phyloP scores from a whole-genome alignment of 2,113 vertebrate genomes.

The Oreocharis arfaki region DNA sequence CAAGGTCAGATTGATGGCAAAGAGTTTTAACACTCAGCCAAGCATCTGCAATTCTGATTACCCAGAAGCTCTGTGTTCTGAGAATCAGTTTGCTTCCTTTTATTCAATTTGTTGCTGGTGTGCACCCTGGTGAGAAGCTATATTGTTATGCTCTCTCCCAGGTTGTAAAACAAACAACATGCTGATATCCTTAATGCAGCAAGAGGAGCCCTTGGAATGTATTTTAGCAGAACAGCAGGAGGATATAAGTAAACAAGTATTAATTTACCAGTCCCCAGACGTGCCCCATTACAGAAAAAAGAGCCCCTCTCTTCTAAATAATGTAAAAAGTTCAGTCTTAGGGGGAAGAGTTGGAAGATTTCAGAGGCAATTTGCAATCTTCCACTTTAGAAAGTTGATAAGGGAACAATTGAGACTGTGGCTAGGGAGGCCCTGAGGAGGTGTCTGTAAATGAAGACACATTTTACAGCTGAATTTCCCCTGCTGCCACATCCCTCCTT shows the following conservation, averaged over 20 bases:
- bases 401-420: neutral
- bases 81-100: conserved; percentile 48
- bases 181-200: conserved; percentile 56
- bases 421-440: neutral
- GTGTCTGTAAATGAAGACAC: neutral
- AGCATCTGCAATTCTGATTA: conserved; percentile 42
- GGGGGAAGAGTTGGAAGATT: neutral
- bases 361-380: conserved; percentile 17
- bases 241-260: conserved; percentile 63
- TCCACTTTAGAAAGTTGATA: neutral
- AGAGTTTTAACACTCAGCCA: conserved; percentile 24
- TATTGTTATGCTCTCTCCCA: conserved; percentile 39
- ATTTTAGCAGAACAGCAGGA: conserved; percentile 47
- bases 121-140: conserved; percentile 35
- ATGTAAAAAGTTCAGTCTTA: neutral
- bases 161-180: conserved; percentile 45
- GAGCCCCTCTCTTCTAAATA: neutral
- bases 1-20: neutral
- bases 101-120: conserved; percentile 48
- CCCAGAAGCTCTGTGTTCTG: conserved; percentile 6
- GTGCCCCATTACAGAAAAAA: conserved; percentile 13
- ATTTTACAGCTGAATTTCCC: neutral
- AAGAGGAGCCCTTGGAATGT: conserved; percentile 35
- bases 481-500: neutral
- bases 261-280: conserved; percentile 52